These are phyloP conservation scores for Pterostichus madidus DNA, from an alignment of 2,888 invertebrate genomes.

Conservation along the genomic window DNA sequence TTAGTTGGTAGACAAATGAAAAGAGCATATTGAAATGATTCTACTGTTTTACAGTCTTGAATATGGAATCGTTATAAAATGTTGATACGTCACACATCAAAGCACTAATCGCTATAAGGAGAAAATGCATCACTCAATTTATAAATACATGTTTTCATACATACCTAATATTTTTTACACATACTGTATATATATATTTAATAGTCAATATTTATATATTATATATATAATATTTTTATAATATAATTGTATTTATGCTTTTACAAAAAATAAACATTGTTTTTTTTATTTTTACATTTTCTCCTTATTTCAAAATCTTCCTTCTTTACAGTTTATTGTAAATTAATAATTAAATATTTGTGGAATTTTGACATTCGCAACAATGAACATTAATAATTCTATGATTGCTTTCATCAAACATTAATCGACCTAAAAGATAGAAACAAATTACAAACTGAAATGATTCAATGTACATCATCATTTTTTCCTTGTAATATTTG, in stretches of 20 bases:
- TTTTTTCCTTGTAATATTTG: neutral
- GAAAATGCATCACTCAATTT: slow-evolving; percentile 58
- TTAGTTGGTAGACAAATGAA: no score
- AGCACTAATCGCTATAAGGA: slow-evolving; percentile 54
- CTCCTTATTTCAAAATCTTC: slow-evolving; percentile 77
- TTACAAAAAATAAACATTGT: slow-evolving; percentile 77
- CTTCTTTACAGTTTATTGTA: slow-evolving; percentile 77
- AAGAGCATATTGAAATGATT: slow-evolving; percentile 12
- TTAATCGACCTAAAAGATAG: neutral
- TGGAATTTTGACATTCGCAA: slow-evolving; percentile 16
- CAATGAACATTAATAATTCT: neutral
- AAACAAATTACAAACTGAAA: slow-evolving; percentile 22
- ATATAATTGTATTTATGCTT: slow-evolving; percentile 73
- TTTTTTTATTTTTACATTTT: slow-evolving; percentile 73
- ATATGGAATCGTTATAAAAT: no score
- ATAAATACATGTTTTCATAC: slow-evolving; percentile 71
- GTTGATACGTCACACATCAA: neutral
- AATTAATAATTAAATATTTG: slow-evolving; percentile 75
- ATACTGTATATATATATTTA: slow-evolving; percentile 73
- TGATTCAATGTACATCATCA: slow-evolving; percentile 11
- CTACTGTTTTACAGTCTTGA: neutral
- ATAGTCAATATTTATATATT: slow-evolving; percentile 75
- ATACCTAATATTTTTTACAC: slow-evolving; percentile 74
- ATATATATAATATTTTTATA: slow-evolving; percentile 71
- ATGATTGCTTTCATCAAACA: slow-evolving; percentile 16